Base-by-base conservation (phyloP, 2,888 invertebrate species). In the Erebia ligea region DNA sequence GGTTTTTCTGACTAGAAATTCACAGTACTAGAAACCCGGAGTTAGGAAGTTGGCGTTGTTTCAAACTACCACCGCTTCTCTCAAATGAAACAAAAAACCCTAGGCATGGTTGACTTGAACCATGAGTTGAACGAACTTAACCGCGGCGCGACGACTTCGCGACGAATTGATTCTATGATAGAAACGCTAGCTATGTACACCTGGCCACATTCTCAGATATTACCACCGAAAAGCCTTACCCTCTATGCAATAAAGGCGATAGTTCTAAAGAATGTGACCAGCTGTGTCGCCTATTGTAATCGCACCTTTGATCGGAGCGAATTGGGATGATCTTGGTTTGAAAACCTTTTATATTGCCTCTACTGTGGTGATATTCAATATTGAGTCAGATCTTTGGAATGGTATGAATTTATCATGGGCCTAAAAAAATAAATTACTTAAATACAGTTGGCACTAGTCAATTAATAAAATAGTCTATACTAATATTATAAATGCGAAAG, bases 91-190 rank as follows among this genome's bases (percentile, higher is more conserved):
- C 71, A 72, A 74, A 75, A 74, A 76, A 74, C 66, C 57, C 73
- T 73, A 72, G 73, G 69, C 73, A 75, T 74, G 69, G 72, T 73
- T 69, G 75, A 69, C 76, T 70, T 76, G 73, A 75, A 72, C 70
- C 74, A 77, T 67, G 75, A 68, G 77, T 70, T 76, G 75, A 75
- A 72, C 69, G 75, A 77, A 76, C 73, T 70, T 66, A n/a, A 48
- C 67, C 56, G 70, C 71, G 72, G 75, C 73, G 70, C 81, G 75
- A 76, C 72, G 77, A 71, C 75, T 75, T 79, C 77, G 77, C 76
- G 76, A 77, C 83, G 86, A 89, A 90, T 89, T 86, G 88, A 88
- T 86, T 83, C 85, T 81, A 78, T 86, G 88, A 91, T 89, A 86
- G 84, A 89, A 90, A 89, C 89, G 89, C 75, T 73, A 75, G 75